These are phyloP conservation scores for Anadara kagoshimensis DNA, from an alignment of 1,140 invertebrate genomes.

Conservation along the genomic window DNA sequence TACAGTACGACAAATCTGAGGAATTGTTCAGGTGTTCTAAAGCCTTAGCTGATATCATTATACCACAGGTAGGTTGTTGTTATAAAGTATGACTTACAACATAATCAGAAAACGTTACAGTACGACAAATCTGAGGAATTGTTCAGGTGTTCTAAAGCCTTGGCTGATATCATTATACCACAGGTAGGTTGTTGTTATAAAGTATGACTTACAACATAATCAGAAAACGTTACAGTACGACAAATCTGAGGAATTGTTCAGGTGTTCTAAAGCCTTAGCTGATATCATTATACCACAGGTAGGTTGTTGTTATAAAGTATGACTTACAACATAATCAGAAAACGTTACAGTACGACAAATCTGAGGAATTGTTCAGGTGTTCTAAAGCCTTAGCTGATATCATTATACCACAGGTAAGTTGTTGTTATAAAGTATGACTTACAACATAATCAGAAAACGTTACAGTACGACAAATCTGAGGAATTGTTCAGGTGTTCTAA, in stretches of 20 bases:
- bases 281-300: constrained; percentile 99
- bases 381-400: neutral
- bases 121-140: constrained; percentile 96
- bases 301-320: constrained; percentile 32
- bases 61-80: constrained; percentile 87
- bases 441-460: constrained; percentile 96
- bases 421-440: constrained; percentile 82
- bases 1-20: constrained; percentile 95
- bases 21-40: constrained; percentile 97
- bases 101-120: constrained; percentile 96
- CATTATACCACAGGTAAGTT: too few species aligned
- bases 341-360: constrained; percentile 91
- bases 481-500: neutral
- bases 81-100: constrained; percentile 98
- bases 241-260: constrained; percentile 95
- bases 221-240: constrained; percentile 95
- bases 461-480: constrained; percentile 87
- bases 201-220: constrained; percentile 98
- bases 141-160: constrained; percentile 94
- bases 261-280: constrained; percentile 95
- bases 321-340: constrained; percentile 99
- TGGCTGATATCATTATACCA: constrained; percentile 98
- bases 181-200: constrained; percentile 87
- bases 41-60: constrained; percentile 97
- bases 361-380: neutral